Percentiles rank a stretch among this genome's conserved stretches.
Evolutionary conservation across 1,140 invertebrate genomes (phyloP).

Genomic region (Bombyx mandarina): DNA sequence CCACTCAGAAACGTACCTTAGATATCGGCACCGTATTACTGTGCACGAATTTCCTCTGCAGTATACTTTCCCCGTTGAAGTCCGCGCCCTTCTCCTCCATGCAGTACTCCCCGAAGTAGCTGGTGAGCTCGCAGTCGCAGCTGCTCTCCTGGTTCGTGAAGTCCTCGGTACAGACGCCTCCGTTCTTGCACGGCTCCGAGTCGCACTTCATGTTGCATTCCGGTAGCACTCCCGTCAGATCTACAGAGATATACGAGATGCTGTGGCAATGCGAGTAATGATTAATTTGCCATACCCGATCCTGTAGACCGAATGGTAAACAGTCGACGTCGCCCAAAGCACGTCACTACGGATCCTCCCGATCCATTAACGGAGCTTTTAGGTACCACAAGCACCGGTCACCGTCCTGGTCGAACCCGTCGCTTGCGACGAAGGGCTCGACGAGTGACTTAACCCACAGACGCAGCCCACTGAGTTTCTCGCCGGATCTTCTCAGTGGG

Average conservation of each 20-base stretch:
- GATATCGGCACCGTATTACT: constrained; percentile 76
- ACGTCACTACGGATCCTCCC: too few species aligned
- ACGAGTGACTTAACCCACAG: too few species aligned
- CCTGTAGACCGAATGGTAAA: too few species aligned
- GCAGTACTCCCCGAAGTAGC: constrained; percentile 86
- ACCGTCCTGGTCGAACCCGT: too few species aligned
- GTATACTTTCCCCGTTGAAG: constrained; percentile 87
- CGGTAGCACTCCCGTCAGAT: constrained; percentile 78
- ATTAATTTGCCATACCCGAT: too few species aligned
- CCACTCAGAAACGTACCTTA: constrained; percentile 31
- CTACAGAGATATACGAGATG: constrained; percentile 26
- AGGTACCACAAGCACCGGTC: too few species aligned
- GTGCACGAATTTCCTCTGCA: constrained; percentile 80
- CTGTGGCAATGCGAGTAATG: too few species aligned
- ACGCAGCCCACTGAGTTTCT: too few species aligned
- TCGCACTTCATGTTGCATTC: constrained; percentile 93
- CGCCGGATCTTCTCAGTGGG: too few species aligned
- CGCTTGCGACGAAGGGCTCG: too few species aligned
- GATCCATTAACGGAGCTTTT: too few species aligned
- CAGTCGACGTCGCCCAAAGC: too few species aligned
- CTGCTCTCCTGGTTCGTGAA: constrained; percentile 87
- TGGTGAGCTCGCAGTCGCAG: constrained; percentile 91
- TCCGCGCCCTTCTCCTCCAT: constrained; percentile 87
- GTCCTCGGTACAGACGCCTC: constrained; percentile 89
- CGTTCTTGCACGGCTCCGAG: constrained; percentile 87